Evolutionary conservation across 1,140 invertebrate species (phyloP), one percentile per base, ranked within the genome.

Genomic region (Pomacea maculata): DNA sequence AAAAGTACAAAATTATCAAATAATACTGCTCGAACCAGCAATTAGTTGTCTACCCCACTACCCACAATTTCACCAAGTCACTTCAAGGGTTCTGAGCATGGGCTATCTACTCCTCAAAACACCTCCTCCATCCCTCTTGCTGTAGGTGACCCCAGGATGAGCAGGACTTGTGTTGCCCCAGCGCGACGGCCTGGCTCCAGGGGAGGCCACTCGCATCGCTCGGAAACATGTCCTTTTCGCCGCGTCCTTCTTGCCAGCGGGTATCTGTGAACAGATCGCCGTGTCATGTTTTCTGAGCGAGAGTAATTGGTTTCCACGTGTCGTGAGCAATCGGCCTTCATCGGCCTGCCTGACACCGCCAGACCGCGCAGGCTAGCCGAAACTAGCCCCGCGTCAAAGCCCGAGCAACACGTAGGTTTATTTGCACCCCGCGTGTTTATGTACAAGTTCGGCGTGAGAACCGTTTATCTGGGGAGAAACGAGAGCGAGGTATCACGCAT

Each of bases 241-340:
- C 25, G 12, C 29, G 21, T 19, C 55, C 17, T 45, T 11, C 57
- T 17, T 0, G 57, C 7, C n/a, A 21, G 12, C 14, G 67, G 29
- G 54, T 75, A 75, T 75, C 73, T n/a, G 73, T 29, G 19, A n/a
- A 75, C 73, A n/a, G 54, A 75, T 75, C 73, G 54, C 73, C 55
- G 73, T 75, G 73, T 75, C 73, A 14, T 75, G 73, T 75, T 75
- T 75, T 75, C 29, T 11, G 52, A 57, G 8, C 45, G 54, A 54
- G 21, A 21, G 73, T 75, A 75, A 75, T 75, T 75, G 73, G 73
- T 57, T 21, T 75, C 73, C 55, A 12, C 12, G 12, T 21, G 21
- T 65, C n/a, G n/a, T 34, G 67, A 70, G 67, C 73, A 57, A 57
- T 75, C 73, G 73, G 45, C 52, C 29, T 15, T 45, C 73, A 75